A percentile compares a stretch with the other conserved stretches of the same genome.
These are phyloP conservation scores for Synergus itoensis DNA, from an alignment of 2,888 invertebrate genomes.

Conservation along the genomic window DNA sequence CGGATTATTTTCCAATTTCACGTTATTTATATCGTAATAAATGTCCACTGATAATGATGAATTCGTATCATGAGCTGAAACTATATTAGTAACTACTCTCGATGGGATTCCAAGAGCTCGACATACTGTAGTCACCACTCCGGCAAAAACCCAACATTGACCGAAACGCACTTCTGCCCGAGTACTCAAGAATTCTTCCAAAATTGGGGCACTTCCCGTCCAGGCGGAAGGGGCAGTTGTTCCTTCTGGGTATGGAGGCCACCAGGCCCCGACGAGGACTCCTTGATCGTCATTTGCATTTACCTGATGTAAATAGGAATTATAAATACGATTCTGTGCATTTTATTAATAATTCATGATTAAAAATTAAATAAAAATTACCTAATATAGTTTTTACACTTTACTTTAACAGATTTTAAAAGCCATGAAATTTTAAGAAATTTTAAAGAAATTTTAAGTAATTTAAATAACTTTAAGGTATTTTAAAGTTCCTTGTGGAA, in stretches of 20 bases:
- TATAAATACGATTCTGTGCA: no score
- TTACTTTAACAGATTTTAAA: no score
- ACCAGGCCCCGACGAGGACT: slow-evolving; percentile 86
- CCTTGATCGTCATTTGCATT: slow-evolving; percentile 88
- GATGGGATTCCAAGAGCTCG: slow-evolving; percentile 90
- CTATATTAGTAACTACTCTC: slow-evolving; percentile 90
- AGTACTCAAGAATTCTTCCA: slow-evolving; percentile 84
- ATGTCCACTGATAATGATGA: slow-evolving; percentile 88
- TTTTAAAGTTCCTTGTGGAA: no score
- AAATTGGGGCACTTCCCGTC: slow-evolving; percentile 89
- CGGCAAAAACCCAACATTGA: slow-evolving; percentile 94
- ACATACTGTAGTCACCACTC: slow-evolving; percentile 89
- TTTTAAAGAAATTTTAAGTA: no score
- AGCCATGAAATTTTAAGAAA: no score
- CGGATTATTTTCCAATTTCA: slow-evolving; percentile 83
- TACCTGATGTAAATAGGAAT: slow-evolving; percentile 74
- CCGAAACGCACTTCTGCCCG: slow-evolving; percentile 87
- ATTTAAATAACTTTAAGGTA: no score
- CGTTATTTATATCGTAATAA: slow-evolving; percentile 84
- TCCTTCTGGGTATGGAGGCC: slow-evolving; percentile 83
- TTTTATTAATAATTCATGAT: no score
- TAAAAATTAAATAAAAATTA: background rate
- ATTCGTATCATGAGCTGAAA: slow-evolving; percentile 92
- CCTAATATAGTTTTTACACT: no score
- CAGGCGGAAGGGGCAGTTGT: slow-evolving; percentile 88